These are phyloP conservation scores for Lordiphosa andalusiaca DNA, from an alignment of 2,888 invertebrate species.

Conservation along the genomic window DNA sequence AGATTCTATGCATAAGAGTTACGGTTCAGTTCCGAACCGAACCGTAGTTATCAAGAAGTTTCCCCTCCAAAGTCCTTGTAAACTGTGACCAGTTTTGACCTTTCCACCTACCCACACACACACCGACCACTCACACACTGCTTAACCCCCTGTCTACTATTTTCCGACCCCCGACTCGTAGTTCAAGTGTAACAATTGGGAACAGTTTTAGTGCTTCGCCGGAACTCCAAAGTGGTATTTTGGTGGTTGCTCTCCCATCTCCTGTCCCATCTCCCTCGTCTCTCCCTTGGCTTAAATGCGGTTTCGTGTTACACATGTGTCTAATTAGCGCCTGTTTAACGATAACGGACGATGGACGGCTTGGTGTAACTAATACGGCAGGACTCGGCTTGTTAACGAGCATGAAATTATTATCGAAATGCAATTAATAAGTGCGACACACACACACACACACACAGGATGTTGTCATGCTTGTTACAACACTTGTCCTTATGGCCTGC, in stretches of 20 bases:
- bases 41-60: no score
- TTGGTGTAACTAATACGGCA: conserved; percentile 27
- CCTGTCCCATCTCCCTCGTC: conserved; percentile 25
- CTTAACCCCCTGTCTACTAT: conserved; percentile 27
- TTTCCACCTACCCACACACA: no score
- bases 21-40: no score
- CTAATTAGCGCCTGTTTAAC: conserved; percentile 77
- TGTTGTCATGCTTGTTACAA: conserved; percentile 49
- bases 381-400: conserved; percentile 59
- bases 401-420: conserved; percentile 77
- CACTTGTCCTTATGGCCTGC: conserved; percentile 51
- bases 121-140: no score
- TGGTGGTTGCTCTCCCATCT: conserved; percentile 1
- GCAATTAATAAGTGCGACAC: conserved; percentile 61
- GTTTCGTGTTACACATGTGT: conserved; percentile 78
- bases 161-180: conserved; percentile 43
- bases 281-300: conserved; percentile 56
- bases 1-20: no score
- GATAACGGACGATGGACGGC: conserved; percentile 35
- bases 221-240: conserved; percentile 40
- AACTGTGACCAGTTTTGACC: no score
- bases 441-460: conserved; percentile 39
- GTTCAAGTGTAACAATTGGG: conserved; percentile 74
- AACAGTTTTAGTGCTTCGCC: conserved; percentile 71
- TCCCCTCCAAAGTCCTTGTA: no score